Evolutionary conservation across 2,797 vertebrate species (phyloP), one percentile per base, ranked within the genome.

Genomic region (Chanos chanos): DNA sequence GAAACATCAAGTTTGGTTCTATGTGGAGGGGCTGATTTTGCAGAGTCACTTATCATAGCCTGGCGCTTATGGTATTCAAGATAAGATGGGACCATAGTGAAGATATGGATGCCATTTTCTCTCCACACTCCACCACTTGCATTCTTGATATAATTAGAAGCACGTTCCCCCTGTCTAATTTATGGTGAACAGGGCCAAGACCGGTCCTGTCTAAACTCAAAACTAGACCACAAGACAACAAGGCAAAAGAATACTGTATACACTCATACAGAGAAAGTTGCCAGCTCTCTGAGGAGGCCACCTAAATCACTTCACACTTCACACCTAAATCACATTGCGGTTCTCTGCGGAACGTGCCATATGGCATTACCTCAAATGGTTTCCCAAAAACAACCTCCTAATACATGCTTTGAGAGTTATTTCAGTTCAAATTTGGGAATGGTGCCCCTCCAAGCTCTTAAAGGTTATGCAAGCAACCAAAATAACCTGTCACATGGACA

Each of bases 311-410:
- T 15, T 15, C 8, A 12, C 27, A 12, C 10, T 4, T 10, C 8
- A 31, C 33, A 13, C 13, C 16, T 4, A 22, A 39, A n/a, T 12
- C 24, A n/a, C 33, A 27, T 43, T 44, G 56, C 28, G 47, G 45
- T 37, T 21, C 53, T 66, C 10, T 15, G 49, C 48, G 58, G 19
- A 57, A 63, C 54, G 31, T 57, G 18, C 64, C 52, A 74, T 31
- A 54, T 7, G 16, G 3, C 1, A 25, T 56, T 51, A n/a, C n/a
- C 52, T 9, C 49, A n/a, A 4, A 34, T 33, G 5, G 39, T 12
- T 68, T 9, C 55, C 50, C 52, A 16, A 63, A 71, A 69, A 53
- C 53, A 66, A 68, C 66, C 52, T 77, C 60, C 71, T 47, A 24
- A 52, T 52, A 44, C 22, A 50, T 49, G 30, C 34, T 53, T 65